A percentile compares a stretch with the other conserved stretches of the same genome.
Evolutionary conservation across 2,797 vertebrate species (phyloP).

Genomic region (Malurus splendens): DNA sequence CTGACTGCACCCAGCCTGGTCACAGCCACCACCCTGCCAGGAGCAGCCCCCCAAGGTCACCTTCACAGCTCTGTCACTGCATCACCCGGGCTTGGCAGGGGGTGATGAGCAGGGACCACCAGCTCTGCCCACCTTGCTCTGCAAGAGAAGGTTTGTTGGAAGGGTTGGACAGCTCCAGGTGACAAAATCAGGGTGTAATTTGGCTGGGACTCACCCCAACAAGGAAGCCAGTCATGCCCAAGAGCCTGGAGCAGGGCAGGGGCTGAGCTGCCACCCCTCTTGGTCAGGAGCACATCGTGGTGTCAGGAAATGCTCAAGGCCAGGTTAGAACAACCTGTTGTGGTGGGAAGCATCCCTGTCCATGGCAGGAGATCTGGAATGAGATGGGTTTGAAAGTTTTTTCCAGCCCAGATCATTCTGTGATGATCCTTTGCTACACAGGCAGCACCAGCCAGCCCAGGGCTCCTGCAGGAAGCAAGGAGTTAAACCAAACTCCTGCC

Average conservation of each 20-base stretch:
- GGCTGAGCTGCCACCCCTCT: rapidly evolving
- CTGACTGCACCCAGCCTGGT: background rate
- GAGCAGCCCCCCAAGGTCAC: background rate
- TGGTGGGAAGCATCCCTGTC: background rate
- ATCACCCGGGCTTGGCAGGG: rapidly evolving
- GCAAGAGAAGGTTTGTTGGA: background rate
- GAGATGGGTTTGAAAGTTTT: background rate
- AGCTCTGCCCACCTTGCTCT: background rate
- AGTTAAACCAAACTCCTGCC: background rate
- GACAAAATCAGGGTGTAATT: background rate
- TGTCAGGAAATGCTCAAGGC: background rate
- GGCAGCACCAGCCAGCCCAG: background rate
- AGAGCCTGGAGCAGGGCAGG: background rate
- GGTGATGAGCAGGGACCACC: background rate
- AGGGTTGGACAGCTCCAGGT: background rate
- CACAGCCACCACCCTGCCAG: background rate
- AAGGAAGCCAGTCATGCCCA: rapidly evolving
- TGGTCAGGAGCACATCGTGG: rapidly evolving
- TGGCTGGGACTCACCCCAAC: background rate
- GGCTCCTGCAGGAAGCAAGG: background rate
- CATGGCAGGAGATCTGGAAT: background rate
- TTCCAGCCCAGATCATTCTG: background rate
- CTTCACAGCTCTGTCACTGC: background rate
- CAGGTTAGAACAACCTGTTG: background rate
- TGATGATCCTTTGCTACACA: background rate